These are phyloP conservation scores for Saguinus midas DNA, from an alignment of 2,113 vertebrate species.

Conservation along the genomic window DNA sequence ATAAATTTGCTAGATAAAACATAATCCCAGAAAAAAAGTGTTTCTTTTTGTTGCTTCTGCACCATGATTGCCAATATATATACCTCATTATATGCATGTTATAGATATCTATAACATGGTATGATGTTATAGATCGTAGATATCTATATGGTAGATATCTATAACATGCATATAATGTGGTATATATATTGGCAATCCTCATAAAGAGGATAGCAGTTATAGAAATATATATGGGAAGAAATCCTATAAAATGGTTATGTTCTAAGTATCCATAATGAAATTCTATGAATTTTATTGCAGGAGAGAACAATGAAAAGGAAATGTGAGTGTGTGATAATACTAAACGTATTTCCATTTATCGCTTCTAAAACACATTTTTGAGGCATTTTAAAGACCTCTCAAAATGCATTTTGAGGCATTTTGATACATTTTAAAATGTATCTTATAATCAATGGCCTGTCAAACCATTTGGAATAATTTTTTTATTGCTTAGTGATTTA, in stretches of 20 bases:
- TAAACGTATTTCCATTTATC: background rate
- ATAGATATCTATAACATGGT: too few relatives aligned
- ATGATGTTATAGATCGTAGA: too few relatives aligned
- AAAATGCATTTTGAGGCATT: background rate
- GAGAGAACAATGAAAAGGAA: background rate
- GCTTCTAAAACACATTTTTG: background rate
- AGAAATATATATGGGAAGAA: background rate
- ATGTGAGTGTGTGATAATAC: background rate
- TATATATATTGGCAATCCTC: background rate
- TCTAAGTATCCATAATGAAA: background rate
- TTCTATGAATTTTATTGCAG: background rate
- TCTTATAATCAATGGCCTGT: background rate
- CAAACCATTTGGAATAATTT: background rate
- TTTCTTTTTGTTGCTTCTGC: background rate
- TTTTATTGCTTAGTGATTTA: slow-evolving; percentile 30
- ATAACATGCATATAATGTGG: background rate
- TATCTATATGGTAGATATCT: too few relatives aligned
- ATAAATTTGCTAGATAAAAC: slow-evolving; percentile 5
- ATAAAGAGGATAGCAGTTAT: too few relatives aligned
- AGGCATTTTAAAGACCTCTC: slow-evolving; percentile 17
- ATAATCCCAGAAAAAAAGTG: slow-evolving; percentile 1
- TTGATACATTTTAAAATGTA: background rate
- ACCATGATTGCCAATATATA: too few relatives aligned
- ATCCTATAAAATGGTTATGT: background rate
- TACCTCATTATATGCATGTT: too few relatives aligned